Evolutionary conservation across 2,113 vertebrate species (phyloP).

Genomic region (Phylloscopus trochilus): DNA sequence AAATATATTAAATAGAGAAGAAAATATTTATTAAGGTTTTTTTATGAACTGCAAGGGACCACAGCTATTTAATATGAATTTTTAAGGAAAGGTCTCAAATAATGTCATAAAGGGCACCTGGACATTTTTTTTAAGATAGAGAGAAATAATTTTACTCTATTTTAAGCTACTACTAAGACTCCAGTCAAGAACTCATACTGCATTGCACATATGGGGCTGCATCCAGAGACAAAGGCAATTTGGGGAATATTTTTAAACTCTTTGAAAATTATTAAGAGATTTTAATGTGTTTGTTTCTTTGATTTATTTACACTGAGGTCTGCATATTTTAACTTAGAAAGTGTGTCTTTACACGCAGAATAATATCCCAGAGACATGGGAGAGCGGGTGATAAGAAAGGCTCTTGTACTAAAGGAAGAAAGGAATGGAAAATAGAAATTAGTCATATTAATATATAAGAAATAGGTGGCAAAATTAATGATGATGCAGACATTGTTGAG

Average conservation of each 20-base stretch:
- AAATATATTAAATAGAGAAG: not conserved
- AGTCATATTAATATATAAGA: conserved; percentile 43
- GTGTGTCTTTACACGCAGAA: not conserved
- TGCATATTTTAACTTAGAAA: not conserved
- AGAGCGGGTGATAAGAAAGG: not conserved
- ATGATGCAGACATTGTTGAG: not conserved
- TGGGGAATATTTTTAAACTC: not conserved
- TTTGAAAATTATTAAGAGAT: not conserved
- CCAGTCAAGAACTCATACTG: not conserved
- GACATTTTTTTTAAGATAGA: not conserved
- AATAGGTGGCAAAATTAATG: conserved; percentile 32
- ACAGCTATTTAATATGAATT: not conserved
- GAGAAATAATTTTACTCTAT: not conserved
- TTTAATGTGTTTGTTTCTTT: not conserved
- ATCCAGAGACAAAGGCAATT: not conserved
- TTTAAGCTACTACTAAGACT: not conserved
- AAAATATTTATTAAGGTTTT: not conserved
- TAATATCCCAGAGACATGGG: not conserved
- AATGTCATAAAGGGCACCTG: not conserved
- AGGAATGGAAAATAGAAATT: conserved; percentile 1
- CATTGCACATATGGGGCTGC: not conserved
- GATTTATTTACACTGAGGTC: not conserved
- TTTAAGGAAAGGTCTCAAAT: not conserved
- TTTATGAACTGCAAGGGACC: not conserved
- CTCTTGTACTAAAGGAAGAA: conserved; percentile 46